Evolutionary conservation across 1,140 invertebrate genomes (phyloP), one percentile per base, ranked within the genome.

Genomic region (Asobara japonica): DNA sequence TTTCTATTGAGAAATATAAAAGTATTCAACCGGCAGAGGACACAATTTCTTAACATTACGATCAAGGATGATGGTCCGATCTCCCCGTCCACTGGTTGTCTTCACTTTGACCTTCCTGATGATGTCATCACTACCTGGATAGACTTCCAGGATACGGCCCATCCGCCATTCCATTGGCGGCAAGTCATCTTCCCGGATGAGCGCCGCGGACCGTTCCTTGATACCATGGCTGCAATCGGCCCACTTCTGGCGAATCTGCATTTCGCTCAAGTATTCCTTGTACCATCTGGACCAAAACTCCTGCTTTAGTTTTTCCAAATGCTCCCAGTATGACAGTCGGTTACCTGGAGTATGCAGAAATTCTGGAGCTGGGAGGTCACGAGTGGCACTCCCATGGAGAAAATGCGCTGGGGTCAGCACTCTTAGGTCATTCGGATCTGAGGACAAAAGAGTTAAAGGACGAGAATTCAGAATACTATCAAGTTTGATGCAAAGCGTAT

Each of bases 231-330:
- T 8, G 11, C 16, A n/a, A 8, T 45, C 60, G 1, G 56, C 41
- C 83, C 82, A 84, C 73, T 85, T 83, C 2, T 61, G 20, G 11
- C 79, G 69, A 13, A 77, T 61, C 65, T 82, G 80, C 7, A 83
- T 60, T 18, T 74, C 66, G 0, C 51, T 16, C 3, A 80, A 20
- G 56, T 80, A 82, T 20, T 81, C 80, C 5, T 67, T 51, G 6
- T 72, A 51, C 79, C 77, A 82, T 30, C 75, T 20, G 10, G 45
- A 64, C 80, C 80, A 83, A 66, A 83, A 83, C 18, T 76, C 65
- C 61, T 78, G 75, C 22, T 71, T 56, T 0, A 77, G 16, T 30
- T 79, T 41, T n/a, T 66, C 7, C 10, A 76, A 8, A n/a, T 72
- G 29, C 69, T 79, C 72, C 69, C 69, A 75, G 0, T 71, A 11